Evolutionary conservation across 2,797 vertebrate genomes (phyloP).

Genomic region (Poecilia picta): DNA sequence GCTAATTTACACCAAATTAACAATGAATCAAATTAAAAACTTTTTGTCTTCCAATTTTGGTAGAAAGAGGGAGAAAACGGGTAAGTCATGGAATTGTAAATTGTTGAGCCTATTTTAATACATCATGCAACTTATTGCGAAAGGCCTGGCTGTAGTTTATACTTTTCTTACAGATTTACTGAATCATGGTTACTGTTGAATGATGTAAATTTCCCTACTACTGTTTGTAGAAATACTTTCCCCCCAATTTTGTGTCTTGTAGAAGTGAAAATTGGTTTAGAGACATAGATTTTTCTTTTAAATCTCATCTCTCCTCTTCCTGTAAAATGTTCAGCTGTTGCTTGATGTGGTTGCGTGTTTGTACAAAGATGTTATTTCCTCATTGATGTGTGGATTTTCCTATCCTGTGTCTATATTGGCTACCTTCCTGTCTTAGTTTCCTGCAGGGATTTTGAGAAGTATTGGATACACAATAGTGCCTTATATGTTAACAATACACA

Average conservation of each 20-base stretch:
- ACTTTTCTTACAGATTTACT: background rate
- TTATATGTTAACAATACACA: conserved; percentile 28
- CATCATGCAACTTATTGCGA: no score
- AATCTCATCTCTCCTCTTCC: conserved; percentile 42
- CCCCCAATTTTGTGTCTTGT: background rate
- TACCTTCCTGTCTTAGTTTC: conserved; percentile 65
- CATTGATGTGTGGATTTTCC: conserved; percentile 51
- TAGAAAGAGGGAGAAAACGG: no score
- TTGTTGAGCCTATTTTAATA: no score
- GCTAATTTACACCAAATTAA: no score
- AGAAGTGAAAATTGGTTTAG: conserved; percentile 3
- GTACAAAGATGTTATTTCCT: conserved; percentile 52
- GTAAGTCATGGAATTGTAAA: no score
- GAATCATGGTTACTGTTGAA: background rate
- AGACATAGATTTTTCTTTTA: background rate
- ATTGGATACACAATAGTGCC: conserved; percentile 41
- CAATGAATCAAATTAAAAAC: no score
- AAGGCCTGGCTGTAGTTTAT: background rate
- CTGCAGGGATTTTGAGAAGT: conserved; percentile 30
- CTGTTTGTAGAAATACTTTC: background rate
- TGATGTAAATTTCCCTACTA: background rate
- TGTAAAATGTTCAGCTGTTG: conserved; percentile 31
- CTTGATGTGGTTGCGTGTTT: conserved; percentile 41
- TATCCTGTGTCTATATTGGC: conserved; percentile 35
- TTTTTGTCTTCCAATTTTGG: no score